phyloP scores from a whole-genome alignment of 1,140 invertebrate genomes.

The Tribolium castaneum region DNA sequence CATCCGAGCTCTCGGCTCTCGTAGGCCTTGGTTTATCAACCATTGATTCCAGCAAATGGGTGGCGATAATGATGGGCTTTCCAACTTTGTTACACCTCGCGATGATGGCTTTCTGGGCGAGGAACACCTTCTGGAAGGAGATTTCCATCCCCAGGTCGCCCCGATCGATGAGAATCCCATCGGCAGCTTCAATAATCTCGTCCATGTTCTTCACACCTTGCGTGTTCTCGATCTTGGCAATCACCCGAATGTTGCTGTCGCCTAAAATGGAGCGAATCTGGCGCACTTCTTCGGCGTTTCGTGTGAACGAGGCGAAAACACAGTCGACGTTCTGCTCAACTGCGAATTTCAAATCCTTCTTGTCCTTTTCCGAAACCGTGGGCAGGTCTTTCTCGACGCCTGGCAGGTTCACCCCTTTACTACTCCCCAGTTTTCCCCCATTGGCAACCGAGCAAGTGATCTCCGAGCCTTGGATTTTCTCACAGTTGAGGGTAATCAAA shows the following conservation, averaged over 20 bases:
- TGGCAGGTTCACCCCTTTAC: conserved; percentile 78
- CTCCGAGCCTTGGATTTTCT: conserved; percentile 68
- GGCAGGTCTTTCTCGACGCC: conserved; percentile 82
- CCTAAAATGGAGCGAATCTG: conserved; percentile 66
- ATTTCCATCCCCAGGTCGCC: conserved; percentile 80
- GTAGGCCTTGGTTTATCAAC: conserved; percentile 59
- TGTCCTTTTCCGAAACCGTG: conserved; percentile 84
- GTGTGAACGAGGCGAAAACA: conserved; percentile 72
- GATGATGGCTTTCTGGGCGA: conserved; percentile 88
- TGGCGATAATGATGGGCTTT: conserved; percentile 24
- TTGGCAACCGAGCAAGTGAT: conserved; percentile 67
- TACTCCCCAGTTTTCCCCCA: conserved; percentile 65
- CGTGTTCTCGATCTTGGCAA: conserved; percentile 81
- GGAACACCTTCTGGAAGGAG: conserved; percentile 85
- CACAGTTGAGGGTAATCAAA: conserved; percentile 77
- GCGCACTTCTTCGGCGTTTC: conserved; percentile 85
- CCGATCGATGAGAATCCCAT: conserved; percentile 82
- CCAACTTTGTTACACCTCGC: conserved; percentile 73
- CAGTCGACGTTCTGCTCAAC: conserved; percentile 76
- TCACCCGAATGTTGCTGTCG: conserved; percentile 65
- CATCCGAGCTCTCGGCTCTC: conserved; percentile 76
- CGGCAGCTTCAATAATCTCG: conserved; percentile 75
- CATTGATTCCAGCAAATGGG: conserved; percentile 43
- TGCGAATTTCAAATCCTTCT: conserved; percentile 77
- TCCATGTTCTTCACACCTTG: conserved; percentile 80